Evolutionary conservation across 2,113 vertebrate species (phyloP), one percentile per base, ranked within the genome.

Genomic region (Poicephalus meyeri): DNA sequence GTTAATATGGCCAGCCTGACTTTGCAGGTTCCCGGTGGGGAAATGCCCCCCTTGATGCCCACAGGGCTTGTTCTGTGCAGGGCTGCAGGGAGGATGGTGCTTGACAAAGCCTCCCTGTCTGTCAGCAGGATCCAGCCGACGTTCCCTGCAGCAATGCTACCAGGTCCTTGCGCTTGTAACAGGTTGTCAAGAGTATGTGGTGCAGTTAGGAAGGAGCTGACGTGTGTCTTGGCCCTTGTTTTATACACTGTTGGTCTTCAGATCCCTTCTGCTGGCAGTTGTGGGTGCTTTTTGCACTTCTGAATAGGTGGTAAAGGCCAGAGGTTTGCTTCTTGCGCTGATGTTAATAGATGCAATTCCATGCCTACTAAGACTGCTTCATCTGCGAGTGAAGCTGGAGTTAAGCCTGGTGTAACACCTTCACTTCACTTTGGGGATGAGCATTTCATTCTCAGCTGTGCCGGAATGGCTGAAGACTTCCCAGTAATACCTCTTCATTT

Each of bases 311-410:
- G n/a, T 31, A 49, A 37, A 65, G 31, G 56, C 52, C 65, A 39
- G 14, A 1, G 0, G 23, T 17, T 68, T 74, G 44, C 42, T 64
- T 49, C 68, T 55, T 46, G 44, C 1, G 0, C 37, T 41, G 49
- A 7, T 23, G 46, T 11, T 91, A 61, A 11, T 16, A 50, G 60
- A 25, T 26, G 33, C 7, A 23, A 13, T 26, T 37, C 68, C 46
- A 13, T 78, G 1, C 9, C 23, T 90, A 11, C 37, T 12, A n/a
- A 33, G 35, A 9, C 3, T 39, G 25, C 19, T 64, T 42, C 52
- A 16, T 39, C 33, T 37, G 16, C 0, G 0, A 68, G 33, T 7
- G 26, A 86, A 58, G 41, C 29, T 26, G 42, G 50, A 79, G 29
- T 74, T 42, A 41, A 77, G 24, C 65, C 70, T 31, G 42, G 15